These are phyloP conservation scores for Eretmochelys imbricata DNA, from an alignment of 2,113 vertebrate genomes.

Conservation along the genomic window DNA sequence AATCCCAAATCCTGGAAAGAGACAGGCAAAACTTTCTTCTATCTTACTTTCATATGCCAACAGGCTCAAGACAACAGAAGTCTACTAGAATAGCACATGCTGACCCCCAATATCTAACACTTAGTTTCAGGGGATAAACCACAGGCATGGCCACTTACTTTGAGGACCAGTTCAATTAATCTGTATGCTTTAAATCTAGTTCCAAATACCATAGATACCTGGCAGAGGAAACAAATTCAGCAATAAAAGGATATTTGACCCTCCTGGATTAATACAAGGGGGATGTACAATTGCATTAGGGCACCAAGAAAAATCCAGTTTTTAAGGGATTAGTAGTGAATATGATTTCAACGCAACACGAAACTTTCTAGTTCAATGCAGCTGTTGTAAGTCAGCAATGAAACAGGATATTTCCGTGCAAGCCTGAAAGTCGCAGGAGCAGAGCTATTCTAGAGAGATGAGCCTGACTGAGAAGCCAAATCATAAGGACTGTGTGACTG, in stretches of 20 bases:
- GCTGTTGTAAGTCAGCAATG: background rate
- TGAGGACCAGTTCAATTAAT: background rate
- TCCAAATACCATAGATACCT: background rate
- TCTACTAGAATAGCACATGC: background rate
- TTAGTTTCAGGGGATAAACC: background rate
- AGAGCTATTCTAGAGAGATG: background rate
- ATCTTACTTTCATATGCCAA: background rate
- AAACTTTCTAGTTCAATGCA: background rate
- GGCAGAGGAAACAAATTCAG: background rate
- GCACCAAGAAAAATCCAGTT: background rate
- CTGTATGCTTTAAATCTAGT: background rate
- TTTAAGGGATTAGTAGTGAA: background rate
- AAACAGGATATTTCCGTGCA: background rate
- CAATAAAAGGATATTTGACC: background rate
- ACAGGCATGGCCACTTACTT: background rate
- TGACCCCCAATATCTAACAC: background rate
- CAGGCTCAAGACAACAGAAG: background rate
- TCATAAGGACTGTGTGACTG: background rate
- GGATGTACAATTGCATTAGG: background rate
- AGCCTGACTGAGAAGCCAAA: background rate
- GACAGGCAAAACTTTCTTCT: background rate
- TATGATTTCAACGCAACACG: background rate
- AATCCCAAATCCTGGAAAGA: slow-evolving; percentile 90
- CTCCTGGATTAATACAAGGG: background rate
- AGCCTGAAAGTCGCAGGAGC: background rate